Base-by-base conservation (phyloP, 1,140 invertebrate species). In the Dryas iulia region DNA sequence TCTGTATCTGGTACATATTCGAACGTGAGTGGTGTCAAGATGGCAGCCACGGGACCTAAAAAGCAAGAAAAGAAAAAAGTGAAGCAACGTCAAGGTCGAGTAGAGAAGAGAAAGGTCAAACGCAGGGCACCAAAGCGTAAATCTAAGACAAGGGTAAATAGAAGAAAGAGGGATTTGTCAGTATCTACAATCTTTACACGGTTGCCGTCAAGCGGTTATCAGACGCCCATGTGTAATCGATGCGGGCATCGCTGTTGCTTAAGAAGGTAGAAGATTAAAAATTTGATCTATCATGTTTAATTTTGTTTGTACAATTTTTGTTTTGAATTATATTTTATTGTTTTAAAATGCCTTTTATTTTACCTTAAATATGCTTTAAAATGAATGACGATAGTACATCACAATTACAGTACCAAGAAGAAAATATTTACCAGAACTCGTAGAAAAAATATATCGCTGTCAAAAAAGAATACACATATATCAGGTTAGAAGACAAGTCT, bases 161-260 rank as follows among this genome's bases (percentile, higher is more conserved):
- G 70, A 59, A 78, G 63, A 57, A 53, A 53, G n/a, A 59, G 73
- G 33, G 66, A 77, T 0, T 12, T 74, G 21, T 85, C 84, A 21
- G 67, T 79, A 8, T 82, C 84, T 0, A 80, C 82, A 7, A 74
- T 84, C 3, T 84, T 79, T 52, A 72, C 77, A 23, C 72, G 71
- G 28, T 54, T 78, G 2, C 77, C 79, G 5, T 76, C 79, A 0
- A 76, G 66, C 18, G 67, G 71, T 1, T 66, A 64, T 21, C 68
- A 58, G 4, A 73, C 59, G 12, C 75, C 73, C 5, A 54, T 57
- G 1, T 86, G 83, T 61, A 60, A 75, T 12, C 72, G 72, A 30
- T 87, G 85, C 47, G 82, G 84, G 2, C 83, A 86, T 60, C 80
- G 81, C 8, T 86, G 83, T 52, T 86, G 81, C 56, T 66, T 72